Conservation (phyloP, 1,140 invertebrate genomes). For the Caerostris extrusa region DNA sequence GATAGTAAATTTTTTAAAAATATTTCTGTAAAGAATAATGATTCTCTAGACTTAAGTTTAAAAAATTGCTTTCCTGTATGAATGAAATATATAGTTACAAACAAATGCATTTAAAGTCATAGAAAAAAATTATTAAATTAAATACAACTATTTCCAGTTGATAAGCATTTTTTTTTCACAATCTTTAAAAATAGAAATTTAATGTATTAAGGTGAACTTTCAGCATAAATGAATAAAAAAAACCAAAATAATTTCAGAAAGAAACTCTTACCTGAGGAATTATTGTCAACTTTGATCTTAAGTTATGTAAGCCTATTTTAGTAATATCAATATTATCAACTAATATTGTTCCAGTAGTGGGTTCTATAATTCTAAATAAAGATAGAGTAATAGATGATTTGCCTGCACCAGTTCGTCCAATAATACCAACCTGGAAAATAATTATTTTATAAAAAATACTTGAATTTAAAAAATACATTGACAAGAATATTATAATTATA, state of each 20-base stretch:
- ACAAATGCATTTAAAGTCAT: neutral
- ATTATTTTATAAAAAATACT: neutral
- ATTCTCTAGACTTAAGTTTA: too few relatives aligned
- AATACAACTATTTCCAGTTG: too few relatives aligned
- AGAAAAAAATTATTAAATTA: neutral
- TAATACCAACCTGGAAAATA: slow-evolving; percentile 83
- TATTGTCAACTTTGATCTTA: slow-evolving; percentile 93
- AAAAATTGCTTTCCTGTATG: neutral
- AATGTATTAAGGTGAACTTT: too few relatives aligned
- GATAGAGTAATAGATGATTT: slow-evolving; percentile 92
- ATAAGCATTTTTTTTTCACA: too few relatives aligned
- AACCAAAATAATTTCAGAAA: neutral
- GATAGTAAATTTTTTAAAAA: too few relatives aligned
- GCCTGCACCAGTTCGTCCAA: slow-evolving; percentile 91
- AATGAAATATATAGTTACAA: neutral
- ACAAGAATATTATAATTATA: too few relatives aligned
- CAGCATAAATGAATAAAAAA: too few relatives aligned
- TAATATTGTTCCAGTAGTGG: slow-evolving; percentile 82
- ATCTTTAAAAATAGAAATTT: too few relatives aligned
- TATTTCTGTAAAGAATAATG: too few relatives aligned
- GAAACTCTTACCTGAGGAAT: slow-evolving; percentile 87
- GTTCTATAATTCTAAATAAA: slow-evolving; percentile 94
- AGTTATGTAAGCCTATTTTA: slow-evolving; percentile 91
- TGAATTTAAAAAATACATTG: too few relatives aligned
- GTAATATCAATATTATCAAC: slow-evolving; percentile 95